phyloP scores from a whole-genome alignment of 2,888 invertebrate genomes.

The Rotaria magnacalcarata region DNA sequence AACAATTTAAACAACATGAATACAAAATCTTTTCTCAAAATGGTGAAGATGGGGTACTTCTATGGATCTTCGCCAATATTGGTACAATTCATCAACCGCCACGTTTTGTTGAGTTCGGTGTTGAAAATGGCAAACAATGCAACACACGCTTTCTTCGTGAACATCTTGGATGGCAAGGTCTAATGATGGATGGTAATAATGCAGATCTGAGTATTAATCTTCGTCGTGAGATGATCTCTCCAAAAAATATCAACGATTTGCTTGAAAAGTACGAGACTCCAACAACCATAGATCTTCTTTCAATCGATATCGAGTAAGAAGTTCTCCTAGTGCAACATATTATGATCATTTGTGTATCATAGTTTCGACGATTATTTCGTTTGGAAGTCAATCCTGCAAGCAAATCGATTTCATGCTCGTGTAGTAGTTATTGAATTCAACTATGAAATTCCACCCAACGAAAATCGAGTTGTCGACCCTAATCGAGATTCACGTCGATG shows the following conservation, averaged over 20 bases:
- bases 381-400: neutral
- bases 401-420: neutral
- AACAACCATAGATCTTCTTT: neutral
- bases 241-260: slow-evolving; percentile 17
- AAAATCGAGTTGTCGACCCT: neutral
- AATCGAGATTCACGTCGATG: neutral
- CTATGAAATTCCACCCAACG: neutral
- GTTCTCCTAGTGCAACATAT: too few species aligned
- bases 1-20: neutral
- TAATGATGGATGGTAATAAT: slow-evolving; percentile 34
- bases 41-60: slow-evolving; percentile 42
- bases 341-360: too few species aligned
- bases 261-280: neutral
- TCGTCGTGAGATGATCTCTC: slow-evolving; percentile 1
- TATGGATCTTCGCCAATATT: neutral
- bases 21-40: slow-evolving; percentile 39
- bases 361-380: neutral
- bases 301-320: neutral
- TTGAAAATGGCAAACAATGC: slow-evolving; percentile 33
- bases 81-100: slow-evolving; percentile 1
- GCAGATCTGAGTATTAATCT: slow-evolving; percentile 5
- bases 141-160: slow-evolving; percentile 39
- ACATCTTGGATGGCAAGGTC: slow-evolving; percentile 19
- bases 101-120: slow-evolving; percentile 39
- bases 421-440: neutral